Evolutionary conservation across 2,888 invertebrate species (phyloP), one percentile per base, ranked within the genome.

Genomic region (Brachypalpus laphriformis): DNA sequence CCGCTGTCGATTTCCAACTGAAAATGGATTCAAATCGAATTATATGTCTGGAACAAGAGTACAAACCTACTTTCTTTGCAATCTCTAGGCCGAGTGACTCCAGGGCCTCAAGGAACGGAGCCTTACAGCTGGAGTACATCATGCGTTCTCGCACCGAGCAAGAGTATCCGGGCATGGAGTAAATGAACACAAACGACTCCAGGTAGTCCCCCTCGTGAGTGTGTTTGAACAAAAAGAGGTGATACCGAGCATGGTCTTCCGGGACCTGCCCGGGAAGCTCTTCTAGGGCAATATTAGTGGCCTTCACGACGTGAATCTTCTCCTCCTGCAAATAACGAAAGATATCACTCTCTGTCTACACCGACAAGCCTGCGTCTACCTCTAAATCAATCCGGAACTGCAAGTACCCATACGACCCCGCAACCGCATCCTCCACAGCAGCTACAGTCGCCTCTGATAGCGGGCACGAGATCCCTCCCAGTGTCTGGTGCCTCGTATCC

Each of bases 101-200:
- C 83, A 99, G 95, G 16, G 95, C 94, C 87, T 97, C 96, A 68
- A 98, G 93, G 87, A 99, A 95, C 16, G 98, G 97, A 82, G 95
- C 97, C 92, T 99, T 99, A 92, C 99, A 99, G 89, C 98, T 98
- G 0, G 99, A 99, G 92, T 99, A 99, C 91, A 99, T 93, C 99
- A 99, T 99, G 88, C 99, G 94, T 91, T 99, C 99, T 90, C 98
- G 99, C 88, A 99, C 98, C 86, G 98, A 96, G 91, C 98, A 98
- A 85, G 94, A 96, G 92, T 98, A 98, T 3, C 99, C 98, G 3
- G 99, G 99, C 97, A 99, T 98, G 7, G 99, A 98, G 93, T 99
- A 99, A 89, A 99, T 97, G 92, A 99, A 99, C 82, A 99, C 96
- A 91, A 95, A 94, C 89, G 95, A 96, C 90, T 98, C 96, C 91